Evolutionary conservation across 2,113 vertebrate genomes (phyloP), one percentile per base, ranked within the genome.

Genomic region (Megaleporinus macrocephalus): DNA sequence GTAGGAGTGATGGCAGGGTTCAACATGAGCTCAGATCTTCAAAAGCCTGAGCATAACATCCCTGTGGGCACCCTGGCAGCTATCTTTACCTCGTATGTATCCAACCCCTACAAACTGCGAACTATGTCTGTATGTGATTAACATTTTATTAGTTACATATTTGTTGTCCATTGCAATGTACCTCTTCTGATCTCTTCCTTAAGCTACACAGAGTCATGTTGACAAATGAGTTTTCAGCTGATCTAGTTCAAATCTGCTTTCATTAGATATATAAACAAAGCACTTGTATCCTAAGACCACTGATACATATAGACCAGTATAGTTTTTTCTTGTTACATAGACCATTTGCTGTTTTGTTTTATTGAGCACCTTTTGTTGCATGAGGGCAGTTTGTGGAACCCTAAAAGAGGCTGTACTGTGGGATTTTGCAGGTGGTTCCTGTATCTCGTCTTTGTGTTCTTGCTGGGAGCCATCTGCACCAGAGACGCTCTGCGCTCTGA

Each of bases 1-100:
- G 81, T 89, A 99, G 98, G 98, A 89, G 98, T 99, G 88, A 98
- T 99, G 98, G 96, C 96, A 36, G 98, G 98, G 63, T 99, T 99
- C 93, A 98, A 99, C 88, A 99, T 99, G 98, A 98, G 96, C 51
- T 95, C 96, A 76, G 98, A 99, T 90, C 97, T 99, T 86, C 95
- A 94, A 89, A 95, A 95, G 76, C 97, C 98, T 0, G 91, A 95
- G 26, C 85, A 93, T 86, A 97, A 93, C 94, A 95, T 99, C 89
- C 98, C 98, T n/a, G 69, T 97, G 90, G 98, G 98, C 86, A 98
- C 98, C 1, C 89, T 99, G 66, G 96, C 97, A 71, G 98, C 98
- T 69, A 92, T 99, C 78, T 95, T 95, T 87, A 96, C 95, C 87
- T 99, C 98, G 98, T 99, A 96, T 91, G 96, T 95, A 68, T 41